Base-by-base conservation (phyloP, 2,113 vertebrate species). In the Mesembrinibis cayennensis region DNA sequence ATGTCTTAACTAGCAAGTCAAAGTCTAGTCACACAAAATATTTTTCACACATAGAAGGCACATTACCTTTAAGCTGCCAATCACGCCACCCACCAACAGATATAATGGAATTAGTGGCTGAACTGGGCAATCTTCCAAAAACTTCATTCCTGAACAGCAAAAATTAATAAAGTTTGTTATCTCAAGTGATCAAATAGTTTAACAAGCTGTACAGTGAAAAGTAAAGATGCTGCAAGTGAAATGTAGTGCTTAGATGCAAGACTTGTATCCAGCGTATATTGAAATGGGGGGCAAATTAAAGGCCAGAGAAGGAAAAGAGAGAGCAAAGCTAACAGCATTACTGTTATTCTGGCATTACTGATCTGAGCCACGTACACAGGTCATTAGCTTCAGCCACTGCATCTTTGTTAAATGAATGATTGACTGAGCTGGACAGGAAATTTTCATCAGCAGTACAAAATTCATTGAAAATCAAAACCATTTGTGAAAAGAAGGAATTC, bases 51-150 rank as follows among this genome's bases (percentile, higher is more conserved):
- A 77, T 32, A 96, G n/a, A 90, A 94, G 38, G 47, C 63, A 95
- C 82, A 66, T 96, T 98, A 98, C 97, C 97, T 98, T 98, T 95
- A 98, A 94, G 89, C 97, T 97, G 88, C 98, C 96, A 52, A 98
- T 81, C 59, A 98, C 94, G 1, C 98, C 98, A 55, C 97, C 96
- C 89, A 98, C 98, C 79, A 98, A 79, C 85, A 98, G 95, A 96
- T 98, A 98, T 56, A 98, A 97, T 89, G 97, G 98, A 96, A 98
- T 98, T 95, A 97, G 95, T 81, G 98, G 98, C 79, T 98, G 97
- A 69, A 97, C 95, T 56, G 98, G 98, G 69, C 97, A 97, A 72
- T 97, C 95, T 55, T 98, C 97, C 94, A 98, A 82, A 93, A 97
- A 96, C 97, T 97, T 98, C 96, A 98, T 97, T 95, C 98, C 98